Evolutionary conservation across 2,113 vertebrate genomes (phyloP).

Genomic region (Phocoena phocoena): DNA sequence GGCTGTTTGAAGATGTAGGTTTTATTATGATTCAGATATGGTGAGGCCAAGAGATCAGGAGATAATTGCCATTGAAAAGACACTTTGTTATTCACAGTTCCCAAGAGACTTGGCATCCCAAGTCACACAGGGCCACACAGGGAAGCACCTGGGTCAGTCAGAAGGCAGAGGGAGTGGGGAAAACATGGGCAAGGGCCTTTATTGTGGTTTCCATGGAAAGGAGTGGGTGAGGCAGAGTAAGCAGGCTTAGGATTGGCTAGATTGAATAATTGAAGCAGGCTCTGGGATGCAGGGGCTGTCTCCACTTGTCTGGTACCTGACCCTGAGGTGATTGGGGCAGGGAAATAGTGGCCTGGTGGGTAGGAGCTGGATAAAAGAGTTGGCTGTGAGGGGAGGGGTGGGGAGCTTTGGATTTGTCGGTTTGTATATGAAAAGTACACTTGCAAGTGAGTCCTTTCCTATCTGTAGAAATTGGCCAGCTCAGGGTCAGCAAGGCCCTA

Average conservation of each 20-base stretch:
- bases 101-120: neutral
- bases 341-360: neutral
- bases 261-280: neutral
- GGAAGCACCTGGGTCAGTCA: neutral
- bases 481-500: neutral
- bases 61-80: neutral
- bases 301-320: neutral
- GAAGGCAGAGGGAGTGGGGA: neutral
- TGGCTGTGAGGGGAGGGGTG: neutral
- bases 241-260: neutral
- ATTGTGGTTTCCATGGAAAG: neutral
- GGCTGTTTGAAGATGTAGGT: neutral
- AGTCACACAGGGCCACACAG: neutral
- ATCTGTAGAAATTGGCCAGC: neutral
- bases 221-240: neutral
- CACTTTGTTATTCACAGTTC: neutral
- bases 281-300: neutral
- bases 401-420: neutral
- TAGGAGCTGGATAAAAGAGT: neutral
- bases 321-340: neutral
- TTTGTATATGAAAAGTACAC: neutral
- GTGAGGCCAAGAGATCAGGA: neutral
- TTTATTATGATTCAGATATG: neutral
- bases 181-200: neutral
- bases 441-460: neutral